Evolutionary conservation across 2,888 invertebrate species (phyloP), one percentile per base, ranked within the genome.

Genomic region (Drosophila ochracea): DNA sequence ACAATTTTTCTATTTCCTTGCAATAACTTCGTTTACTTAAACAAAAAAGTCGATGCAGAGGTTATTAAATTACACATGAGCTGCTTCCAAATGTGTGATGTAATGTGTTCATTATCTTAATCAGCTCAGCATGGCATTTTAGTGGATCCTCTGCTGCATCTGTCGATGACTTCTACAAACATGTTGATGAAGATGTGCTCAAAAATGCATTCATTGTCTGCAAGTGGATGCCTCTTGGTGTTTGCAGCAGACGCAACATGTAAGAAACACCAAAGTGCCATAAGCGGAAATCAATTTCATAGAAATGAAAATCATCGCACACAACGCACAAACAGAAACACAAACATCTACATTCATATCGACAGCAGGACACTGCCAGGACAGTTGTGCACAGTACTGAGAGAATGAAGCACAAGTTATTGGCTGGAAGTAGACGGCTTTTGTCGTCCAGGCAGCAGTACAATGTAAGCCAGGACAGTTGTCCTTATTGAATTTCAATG

Each of bases 401-500:
- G 73, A 73, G 67, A 75, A 76, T 73, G 69, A 76, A 79, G 83
- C 68, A 74, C 62, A 75, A 81, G 79, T 83, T 84, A 87, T 90
- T 87, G 90, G 88, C 73, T 68, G 61, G 80, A 72, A 78, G 84
- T 64, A 67, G 75, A 72, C 70, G 70, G 72, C 63, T 57, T 60
- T 64, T 81, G 84, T 86, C 71, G 78, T 70, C 65, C 77, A 73
- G 69, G 61, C 73, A 64, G 55, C 73, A 68, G 60, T 66, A 76
- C 76, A 83, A 65, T 79, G 76, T 73, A 70, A 76, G 82, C 73
- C 63, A 68, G 62, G 67, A 68, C 73, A 86, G 84, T 80, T 60
- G 80, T 84, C 76, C 83, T 88, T 88, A 87, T 87, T 88, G 87
- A 88, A 87, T 84, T 83, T 86, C 89, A 88, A 86, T 89, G 82